phyloP scores from a whole-genome alignment of 1,140 invertebrate species.

The Marisa cornuarietis region DNA sequence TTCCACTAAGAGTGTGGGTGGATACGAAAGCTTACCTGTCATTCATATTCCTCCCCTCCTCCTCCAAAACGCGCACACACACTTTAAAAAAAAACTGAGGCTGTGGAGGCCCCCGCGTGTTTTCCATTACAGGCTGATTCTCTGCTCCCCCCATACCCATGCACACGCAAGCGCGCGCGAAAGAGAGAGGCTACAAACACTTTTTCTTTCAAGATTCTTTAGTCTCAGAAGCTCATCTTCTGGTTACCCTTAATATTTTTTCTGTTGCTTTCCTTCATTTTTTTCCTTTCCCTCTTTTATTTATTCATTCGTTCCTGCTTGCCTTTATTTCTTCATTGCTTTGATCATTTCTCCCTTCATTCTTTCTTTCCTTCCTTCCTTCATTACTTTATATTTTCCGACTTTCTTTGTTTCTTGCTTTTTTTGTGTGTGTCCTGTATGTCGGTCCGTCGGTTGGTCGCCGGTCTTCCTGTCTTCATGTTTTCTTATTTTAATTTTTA shows the following conservation, averaged over 20 bases:
- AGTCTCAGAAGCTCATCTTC: background rate
- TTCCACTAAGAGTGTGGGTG: constrained; percentile 1
- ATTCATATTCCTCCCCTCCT: background rate
- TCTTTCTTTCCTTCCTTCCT: background rate
- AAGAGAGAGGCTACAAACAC: background rate
- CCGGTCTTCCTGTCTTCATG: background rate
- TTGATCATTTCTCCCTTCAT: background rate
- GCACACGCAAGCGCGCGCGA: background rate
- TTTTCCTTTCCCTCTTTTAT: background rate
- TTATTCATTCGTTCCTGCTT: background rate
- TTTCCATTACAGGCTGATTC: background rate
- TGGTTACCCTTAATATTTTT: background rate
- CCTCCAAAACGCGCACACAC: background rate
- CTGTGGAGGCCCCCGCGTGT: background rate
- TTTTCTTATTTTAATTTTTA: background rate
- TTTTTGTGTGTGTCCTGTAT: background rate
- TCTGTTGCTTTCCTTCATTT: background rate
- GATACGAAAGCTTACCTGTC: background rate
- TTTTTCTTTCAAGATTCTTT: background rate
- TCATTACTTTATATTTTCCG: background rate
- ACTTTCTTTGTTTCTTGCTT: background rate
- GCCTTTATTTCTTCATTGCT: background rate
- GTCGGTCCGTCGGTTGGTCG: background rate
- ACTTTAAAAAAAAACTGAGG: background rate
- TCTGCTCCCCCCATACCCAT: background rate